Evolutionary conservation across 2,888 invertebrate genomes (phyloP).

Genomic region (Anagyrus pseudococci): DNA sequence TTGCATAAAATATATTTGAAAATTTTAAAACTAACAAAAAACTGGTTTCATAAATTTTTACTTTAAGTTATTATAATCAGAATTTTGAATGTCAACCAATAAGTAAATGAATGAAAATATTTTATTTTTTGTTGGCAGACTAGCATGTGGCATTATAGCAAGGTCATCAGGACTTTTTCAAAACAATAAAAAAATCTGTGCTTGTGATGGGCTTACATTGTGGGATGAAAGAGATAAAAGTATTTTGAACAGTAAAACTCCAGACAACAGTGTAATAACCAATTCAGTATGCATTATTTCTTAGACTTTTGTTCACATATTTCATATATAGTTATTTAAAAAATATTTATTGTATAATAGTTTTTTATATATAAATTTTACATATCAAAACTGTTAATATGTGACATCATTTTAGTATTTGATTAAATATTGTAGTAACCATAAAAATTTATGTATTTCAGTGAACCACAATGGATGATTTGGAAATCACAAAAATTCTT

Average conservation of each 20-base stretch:
- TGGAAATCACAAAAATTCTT: constrained; percentile 11
- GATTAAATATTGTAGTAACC: no score
- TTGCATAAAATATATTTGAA: constrained; percentile 4
- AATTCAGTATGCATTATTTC: constrained; percentile 35
- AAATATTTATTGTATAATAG: no score
- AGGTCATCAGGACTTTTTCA: constrained; percentile 86
- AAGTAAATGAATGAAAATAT: no score
- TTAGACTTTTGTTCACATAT: constrained; percentile 15
- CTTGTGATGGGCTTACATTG: constrained; percentile 86
- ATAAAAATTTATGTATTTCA: constrained; percentile 26
- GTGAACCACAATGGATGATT: constrained; percentile 10
- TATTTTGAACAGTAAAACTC: constrained; percentile 62
- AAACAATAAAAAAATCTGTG: constrained; percentile 87
- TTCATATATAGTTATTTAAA: no score
- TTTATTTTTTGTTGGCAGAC: constrained; percentile 65
- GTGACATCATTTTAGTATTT: no score
- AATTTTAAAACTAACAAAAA: background rate
- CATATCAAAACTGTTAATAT: no score
- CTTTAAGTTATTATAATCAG: no score
- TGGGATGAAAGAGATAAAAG: constrained; percentile 84
- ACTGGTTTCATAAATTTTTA: constrained; percentile 1
- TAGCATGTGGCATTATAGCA: constrained; percentile 88
- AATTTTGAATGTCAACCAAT: no score
- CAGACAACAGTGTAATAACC: constrained; percentile 13
- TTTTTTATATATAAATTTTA: no score